Evolutionary conservation across 2,888 invertebrate species (phyloP), one percentile per base, ranked within the genome.

Genomic region (Serrognathus titanus): DNA sequence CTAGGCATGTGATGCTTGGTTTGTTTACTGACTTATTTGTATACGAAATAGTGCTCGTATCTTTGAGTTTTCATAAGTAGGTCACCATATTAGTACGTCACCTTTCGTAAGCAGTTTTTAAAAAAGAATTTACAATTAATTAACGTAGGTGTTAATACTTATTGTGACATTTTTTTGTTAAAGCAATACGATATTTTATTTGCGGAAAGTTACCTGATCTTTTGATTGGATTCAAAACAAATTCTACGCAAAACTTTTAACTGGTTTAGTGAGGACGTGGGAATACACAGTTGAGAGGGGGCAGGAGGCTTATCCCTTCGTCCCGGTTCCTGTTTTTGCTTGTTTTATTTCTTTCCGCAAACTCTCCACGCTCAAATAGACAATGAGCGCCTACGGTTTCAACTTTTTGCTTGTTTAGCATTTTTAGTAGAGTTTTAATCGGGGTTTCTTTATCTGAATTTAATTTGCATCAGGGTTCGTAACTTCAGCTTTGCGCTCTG

Each of bases 241-340:
- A 43, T 43, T 43, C 43, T 9, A 43, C 43, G 43, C 43, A 39
- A 47, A 53, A 53, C 39, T 53, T 53, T 53, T 53, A 53, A 53
- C 53, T 39, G 53, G 31, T 39, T 40, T 24, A 46, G 31, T 11
- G 11, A 39, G 47, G 47, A 47, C 53, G 46, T 53, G 48, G 31
- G 53, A 47, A 53, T 48, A 53, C 35, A 53, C 53, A 53, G 53
- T 46, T 47, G 38, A 45, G 43, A 45, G 11, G 24, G 40, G 40
- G 38, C 13, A 10, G 43, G 20, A 16, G 43, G 43, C 40, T 47
- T 48, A 41, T 39, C 53, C 53, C 48, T 53, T 53, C 47, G 38
- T 48, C 46, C 53, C 40, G 39, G 46, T 46, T 36, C 20, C 46
- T 45, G 39, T 16, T 52, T 51, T 11, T 36, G 24, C 46, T 52